Conservation (phyloP, 2,888 invertebrate species). For the Drosophila flavopinicola region DNA sequence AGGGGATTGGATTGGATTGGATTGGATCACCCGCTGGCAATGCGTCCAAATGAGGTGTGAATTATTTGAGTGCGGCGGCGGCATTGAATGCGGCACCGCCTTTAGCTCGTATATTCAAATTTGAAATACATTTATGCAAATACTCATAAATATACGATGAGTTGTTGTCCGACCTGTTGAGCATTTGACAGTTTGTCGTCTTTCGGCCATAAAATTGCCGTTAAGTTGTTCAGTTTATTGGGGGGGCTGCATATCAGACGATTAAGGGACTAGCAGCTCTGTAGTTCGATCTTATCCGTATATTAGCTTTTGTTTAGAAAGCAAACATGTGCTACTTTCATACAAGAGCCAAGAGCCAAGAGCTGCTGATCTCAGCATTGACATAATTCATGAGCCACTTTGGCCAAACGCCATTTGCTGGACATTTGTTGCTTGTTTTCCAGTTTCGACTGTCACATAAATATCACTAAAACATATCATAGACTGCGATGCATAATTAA, state of each 20-base stretch:
- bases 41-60: conserved; percentile 70
- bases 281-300: conserved; percentile 5
- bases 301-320: conserved; percentile 9
- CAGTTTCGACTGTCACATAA: conserved; percentile 74
- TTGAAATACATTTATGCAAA: conserved; percentile 72
- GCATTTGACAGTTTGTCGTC: conserved; percentile 71
- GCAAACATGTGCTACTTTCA: conserved; percentile 19
- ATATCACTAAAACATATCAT: conserved; percentile 59
- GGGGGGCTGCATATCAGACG: conserved; percentile 28
- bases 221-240: conserved; percentile 70
- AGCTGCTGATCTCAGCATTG: conserved; percentile 17
- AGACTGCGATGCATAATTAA: conserved; percentile 32
- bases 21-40: conserved; percentile 39
- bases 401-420: conserved; percentile 66
- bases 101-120: conserved; percentile 67
- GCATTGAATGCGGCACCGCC: conserved; percentile 27
- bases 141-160: conserved; percentile 61
- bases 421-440: conserved; percentile 78
- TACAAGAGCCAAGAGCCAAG: conserved; percentile 36
- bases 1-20: background rate
- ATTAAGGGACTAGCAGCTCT: background rate
- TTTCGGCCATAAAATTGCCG: conserved; percentile 68
- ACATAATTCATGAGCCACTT: conserved; percentile 71
- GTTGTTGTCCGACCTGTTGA: conserved; percentile 39
- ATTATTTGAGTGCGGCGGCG: conserved; percentile 59